A percentile compares a stretch with the other conserved stretches of the same genome.
These are phyloP conservation scores for Chromoteleia sp. DNA, from an alignment of 2,888 invertebrate species.

Conservation along the genomic window DNA sequence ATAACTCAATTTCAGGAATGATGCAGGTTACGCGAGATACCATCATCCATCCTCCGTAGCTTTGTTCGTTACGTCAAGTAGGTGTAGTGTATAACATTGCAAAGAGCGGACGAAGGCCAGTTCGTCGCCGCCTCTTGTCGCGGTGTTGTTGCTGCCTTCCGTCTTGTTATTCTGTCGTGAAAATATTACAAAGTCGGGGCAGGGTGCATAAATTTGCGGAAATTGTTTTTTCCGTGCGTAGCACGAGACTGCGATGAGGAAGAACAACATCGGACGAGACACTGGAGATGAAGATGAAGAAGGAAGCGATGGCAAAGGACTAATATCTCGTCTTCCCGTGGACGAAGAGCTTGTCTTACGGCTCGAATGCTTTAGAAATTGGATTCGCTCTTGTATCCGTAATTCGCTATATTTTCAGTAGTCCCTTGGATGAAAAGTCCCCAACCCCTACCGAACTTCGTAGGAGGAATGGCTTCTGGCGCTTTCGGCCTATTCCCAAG, in stretches of 20 bases:
- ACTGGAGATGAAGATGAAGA: conserved; percentile 64
- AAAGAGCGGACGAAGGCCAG: conserved; percentile 64
- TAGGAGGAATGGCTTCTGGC: conserved; percentile 60
- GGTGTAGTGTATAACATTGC: conserved; percentile 63
- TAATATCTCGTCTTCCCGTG: conserved; percentile 73
- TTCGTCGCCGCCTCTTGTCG: conserved; percentile 67
- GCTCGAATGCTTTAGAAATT: conserved; percentile 75
- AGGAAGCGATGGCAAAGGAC: conserved; percentile 70
- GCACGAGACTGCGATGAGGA: conserved; percentile 67
- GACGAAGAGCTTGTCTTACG: conserved; percentile 74
- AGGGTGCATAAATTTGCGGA: conserved; percentile 81
- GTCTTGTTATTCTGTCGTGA: conserved; percentile 73
- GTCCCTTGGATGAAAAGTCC: conserved; percentile 64
- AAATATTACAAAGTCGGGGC: conserved; percentile 76
- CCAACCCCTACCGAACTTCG: conserved; percentile 47
- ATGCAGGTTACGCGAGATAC: conserved; percentile 53
- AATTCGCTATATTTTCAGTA: conserved; percentile 67
- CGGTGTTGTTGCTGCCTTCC: conserved; percentile 61
- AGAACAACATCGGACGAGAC: conserved; percentile 65
- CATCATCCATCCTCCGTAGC: conserved; percentile 56
- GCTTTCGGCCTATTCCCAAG: conserved; percentile 64
- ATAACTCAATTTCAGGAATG: conserved; percentile 57
- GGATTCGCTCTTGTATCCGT: conserved; percentile 72
- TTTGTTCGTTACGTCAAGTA: conserved; percentile 65
- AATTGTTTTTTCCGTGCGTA: conserved; percentile 79